These are phyloP conservation scores for Portevinia maculata DNA, from an alignment of 2,888 invertebrate genomes.

Conservation along the genomic window DNA sequence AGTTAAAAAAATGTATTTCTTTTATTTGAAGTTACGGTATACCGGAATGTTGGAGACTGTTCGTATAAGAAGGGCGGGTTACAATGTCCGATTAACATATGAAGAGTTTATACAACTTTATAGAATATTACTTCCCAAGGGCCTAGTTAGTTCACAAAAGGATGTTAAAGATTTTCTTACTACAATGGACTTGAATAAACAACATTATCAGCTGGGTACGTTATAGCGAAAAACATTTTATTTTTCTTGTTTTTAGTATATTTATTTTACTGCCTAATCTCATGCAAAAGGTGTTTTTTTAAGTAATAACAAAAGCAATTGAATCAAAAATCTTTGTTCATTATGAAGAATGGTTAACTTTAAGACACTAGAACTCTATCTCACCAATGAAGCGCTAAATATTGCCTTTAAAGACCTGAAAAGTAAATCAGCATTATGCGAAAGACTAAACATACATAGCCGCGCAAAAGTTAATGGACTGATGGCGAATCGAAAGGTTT, in stretches of 20 bases:
- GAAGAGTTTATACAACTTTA: slow-evolving; percentile 97
- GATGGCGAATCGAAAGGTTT: too few species aligned
- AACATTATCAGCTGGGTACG: slow-evolving; percentile 94
- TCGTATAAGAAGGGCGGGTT: slow-evolving; percentile 96
- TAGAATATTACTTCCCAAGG: slow-evolving; percentile 94
- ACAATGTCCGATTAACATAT: slow-evolving; percentile 95
- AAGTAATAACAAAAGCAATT: too few species aligned
- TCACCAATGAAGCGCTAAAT: too few species aligned
- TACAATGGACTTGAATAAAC: slow-evolving; percentile 92
- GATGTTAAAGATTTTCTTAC: slow-evolving; percentile 94
- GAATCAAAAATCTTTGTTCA: too few species aligned
- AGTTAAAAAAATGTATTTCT: not conserved
- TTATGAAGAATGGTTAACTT: too few species aligned
- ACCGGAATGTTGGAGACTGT: slow-evolving; percentile 99
- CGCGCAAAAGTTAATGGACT: too few species aligned
- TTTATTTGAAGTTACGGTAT: slow-evolving; percentile 88
- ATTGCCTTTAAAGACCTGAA: too few species aligned
- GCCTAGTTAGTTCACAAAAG: slow-evolving; percentile 91
- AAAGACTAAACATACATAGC: too few species aligned
- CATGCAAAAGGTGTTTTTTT: too few species aligned
- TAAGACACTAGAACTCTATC: too few species aligned
- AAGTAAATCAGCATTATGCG: too few species aligned
- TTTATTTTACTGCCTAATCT: too few species aligned
- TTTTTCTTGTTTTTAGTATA: not conserved
- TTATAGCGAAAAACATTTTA: slow-evolving; percentile 7